Evolutionary conservation across 1,140 invertebrate species (phyloP), one percentile per base, ranked within the genome.

Genomic region (Octopus sinensis): DNA sequence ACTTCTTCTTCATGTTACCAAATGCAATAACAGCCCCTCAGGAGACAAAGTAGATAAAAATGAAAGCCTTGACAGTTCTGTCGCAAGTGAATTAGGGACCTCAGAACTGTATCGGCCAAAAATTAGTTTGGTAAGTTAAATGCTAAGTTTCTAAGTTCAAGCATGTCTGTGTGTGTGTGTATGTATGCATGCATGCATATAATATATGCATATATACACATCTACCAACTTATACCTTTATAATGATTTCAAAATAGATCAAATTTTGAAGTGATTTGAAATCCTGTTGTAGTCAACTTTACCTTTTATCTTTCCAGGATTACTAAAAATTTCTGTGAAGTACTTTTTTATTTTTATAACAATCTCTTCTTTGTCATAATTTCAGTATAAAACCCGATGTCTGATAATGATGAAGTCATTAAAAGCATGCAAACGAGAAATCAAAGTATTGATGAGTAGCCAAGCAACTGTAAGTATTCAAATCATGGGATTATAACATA

Each of bases 391-490:
- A 86, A 89, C 87, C 17, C 84, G 90, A 54, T 91, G 89, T 84
- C 86, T 88, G 54, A 77, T 91, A 6, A 91, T 91, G 90, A 85
- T 89, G 79, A 91, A 90, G 83, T 89, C 89, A 6, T 86, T 91
- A 82, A 91, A 91, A 83, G 86, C 86, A 17, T 90, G 90, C 82
- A 91, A 91, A 81, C 86, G 90, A 84, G 91, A 91, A 85, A 86
- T 90, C 17, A 91, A 91, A 83, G 83, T 85, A 52, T 82, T 91
- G 68, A 86, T 88, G 84, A 90, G 85, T 83, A 85, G 86, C 12
- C 83, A 86, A 79, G 85, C 87, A 56, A 84, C 82, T 54, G 89
- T 87, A 84, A 85, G 83, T 82, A 43, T 43, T 43, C 30, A 43
- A 43, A 43, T 43, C 30, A 43, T 43, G 30, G 30, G 30, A 43